phyloP scores from a whole-genome alignment of 2,113 vertebrate species.

The Ctenomys sociabilis region DNA sequence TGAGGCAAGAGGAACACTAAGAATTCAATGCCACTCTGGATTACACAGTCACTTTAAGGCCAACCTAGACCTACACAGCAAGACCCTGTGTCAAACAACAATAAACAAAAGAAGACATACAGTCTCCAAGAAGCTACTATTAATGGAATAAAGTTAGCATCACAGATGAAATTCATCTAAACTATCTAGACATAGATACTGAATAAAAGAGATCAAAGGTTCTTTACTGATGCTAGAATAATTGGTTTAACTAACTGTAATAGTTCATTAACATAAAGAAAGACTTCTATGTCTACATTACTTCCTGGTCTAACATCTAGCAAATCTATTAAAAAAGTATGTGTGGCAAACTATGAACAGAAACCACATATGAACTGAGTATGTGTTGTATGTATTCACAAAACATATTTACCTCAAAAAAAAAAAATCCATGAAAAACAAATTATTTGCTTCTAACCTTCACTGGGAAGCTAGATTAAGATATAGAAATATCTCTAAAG shows the following conservation, averaged over 20 bases:
- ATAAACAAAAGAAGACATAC: not conserved
- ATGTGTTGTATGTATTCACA: not conserved
- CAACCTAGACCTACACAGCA: not conserved
- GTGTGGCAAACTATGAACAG: not conserved
- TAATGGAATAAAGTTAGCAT: not conserved
- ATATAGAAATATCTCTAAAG: not conserved
- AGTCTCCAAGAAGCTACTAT: not conserved
- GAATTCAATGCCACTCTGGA: not conserved
- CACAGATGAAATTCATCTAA: not conserved
- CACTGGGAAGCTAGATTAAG: not conserved
- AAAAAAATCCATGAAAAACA: not conserved
- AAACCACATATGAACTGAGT: not conserved
- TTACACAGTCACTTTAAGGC: not conserved
- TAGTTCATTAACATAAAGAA: constrained; percentile 44
- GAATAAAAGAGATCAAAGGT: not conserved
- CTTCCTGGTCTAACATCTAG: not conserved
- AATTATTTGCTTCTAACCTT: not conserved
- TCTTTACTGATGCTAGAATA: constrained; percentile 17
- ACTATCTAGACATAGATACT: not conserved
- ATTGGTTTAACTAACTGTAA: not conserved
- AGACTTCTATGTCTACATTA: not conserved
- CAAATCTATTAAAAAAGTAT: constrained; percentile 2
- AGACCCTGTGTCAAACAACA: not conserved
- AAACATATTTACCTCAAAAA: not conserved
- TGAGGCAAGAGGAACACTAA: not conserved